Conservation (phyloP, 2,113 vertebrate species). For the Okapia johnstoni region DNA sequence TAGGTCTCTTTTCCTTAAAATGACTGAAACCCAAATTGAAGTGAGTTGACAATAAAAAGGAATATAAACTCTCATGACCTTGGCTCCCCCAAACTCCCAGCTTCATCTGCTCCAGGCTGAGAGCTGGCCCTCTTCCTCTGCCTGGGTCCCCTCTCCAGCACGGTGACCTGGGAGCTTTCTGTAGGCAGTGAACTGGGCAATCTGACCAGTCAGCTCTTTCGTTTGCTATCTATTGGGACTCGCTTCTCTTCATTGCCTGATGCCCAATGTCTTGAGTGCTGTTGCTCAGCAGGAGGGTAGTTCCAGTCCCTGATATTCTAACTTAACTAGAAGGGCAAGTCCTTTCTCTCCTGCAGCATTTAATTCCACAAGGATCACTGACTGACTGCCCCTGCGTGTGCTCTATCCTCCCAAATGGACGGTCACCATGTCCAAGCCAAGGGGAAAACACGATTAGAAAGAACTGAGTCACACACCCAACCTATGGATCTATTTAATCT, state of each 20-base stretch:
- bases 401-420: not conserved
- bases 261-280: no score
- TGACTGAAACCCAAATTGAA: not conserved
- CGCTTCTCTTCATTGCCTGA: not conserved
- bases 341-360: not conserved
- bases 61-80: not conserved
- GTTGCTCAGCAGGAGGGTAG: not conserved
- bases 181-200: not conserved
- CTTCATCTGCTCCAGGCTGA: not conserved
- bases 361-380: not conserved
- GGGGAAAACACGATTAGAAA: not conserved
- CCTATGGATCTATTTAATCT: not conserved
- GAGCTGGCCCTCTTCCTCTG: not conserved
- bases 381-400: not conserved
- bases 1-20: not conserved
- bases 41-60: not conserved
- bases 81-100: not conserved
- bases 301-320: not conserved
- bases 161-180: fast-evolving
- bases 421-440: not conserved
- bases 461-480: not conserved
- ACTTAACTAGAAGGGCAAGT: not conserved
- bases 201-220: no score
- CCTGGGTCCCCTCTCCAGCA: no score
- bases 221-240: not conserved